Base-by-base conservation (phyloP, 1,140 invertebrate genomes). In the Belonocnema kinseyi region DNA sequence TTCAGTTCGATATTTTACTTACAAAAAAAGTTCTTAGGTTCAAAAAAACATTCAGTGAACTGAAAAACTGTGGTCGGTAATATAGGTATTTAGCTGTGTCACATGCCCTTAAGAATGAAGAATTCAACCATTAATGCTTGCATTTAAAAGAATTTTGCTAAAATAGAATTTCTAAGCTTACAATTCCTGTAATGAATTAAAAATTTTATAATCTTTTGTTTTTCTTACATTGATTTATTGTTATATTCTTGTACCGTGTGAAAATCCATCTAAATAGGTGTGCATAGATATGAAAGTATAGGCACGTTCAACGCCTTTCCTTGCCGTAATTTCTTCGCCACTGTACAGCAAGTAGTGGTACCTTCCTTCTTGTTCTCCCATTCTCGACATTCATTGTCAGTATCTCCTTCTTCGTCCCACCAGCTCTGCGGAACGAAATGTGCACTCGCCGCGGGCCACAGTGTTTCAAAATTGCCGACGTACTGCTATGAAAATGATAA, bases 401-500 rank as follows among this genome's bases (percentile, higher is more conserved):
- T 46, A 46, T 46, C 40, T 17, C 75, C 74, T 72, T 81, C 76
- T 81, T 74, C 74, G 74, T 83, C 78, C 80, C 79, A 79, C 80
- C 75, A 76, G 76, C 80, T 50, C 75, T 77, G 76, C 80, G 50
- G 75, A 83, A 82, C 81, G 80, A 83, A 84, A 85, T 82, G 82
- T 52, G 10, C 19, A 75, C 53, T 78, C 50, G 82, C 83, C 82
- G 81, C 81, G 81, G 82, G 80, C 81, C 72, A 75, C 52, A 75
- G 70, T 77, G 82, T 84, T 85, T 85, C 82, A 85, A 89, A 87
- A 89, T 89, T 84, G 88, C 85, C 85, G 83, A 78, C 80, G 78
- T 77, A 82, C 75, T 83, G 85, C 85, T 88, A 90, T 90, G 88
- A 89, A 89, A 89, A 89, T 86, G 86, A 89, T 88, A 88, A 89